Base-by-base conservation (phyloP, 2,797 vertebrate genomes). In the Galagoides demidoff region DNA sequence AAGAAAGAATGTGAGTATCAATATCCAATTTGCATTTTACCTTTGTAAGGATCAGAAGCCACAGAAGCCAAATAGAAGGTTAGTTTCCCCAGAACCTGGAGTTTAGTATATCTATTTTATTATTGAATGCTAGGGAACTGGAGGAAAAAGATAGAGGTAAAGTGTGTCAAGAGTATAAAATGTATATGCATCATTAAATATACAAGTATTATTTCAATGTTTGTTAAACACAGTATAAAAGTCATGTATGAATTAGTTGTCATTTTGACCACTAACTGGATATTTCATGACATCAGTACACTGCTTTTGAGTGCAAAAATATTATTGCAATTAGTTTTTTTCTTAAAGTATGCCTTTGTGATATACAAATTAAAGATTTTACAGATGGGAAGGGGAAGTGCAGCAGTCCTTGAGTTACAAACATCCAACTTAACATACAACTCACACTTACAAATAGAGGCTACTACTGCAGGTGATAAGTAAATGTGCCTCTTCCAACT, bases 41-140 rank as follows among this genome's bases (percentile, higher is more conserved):
- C 17, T 86, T 93, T 95, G 2, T 68, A 95, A 95, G 34, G 16
- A 94, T 64, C 63, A 84, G 29, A 90, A 95, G 39, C 57, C 59
- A 71, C 11, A 81, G 31, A 87, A 61, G 2, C 37, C 64, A 88
- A 52, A 61, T 81, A 90, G 19, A 79, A 93, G 25, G 39, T 77
- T 61, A 17, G 1, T 57, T 73, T n/a, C 25, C 55, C 84, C 7
- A 89, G 85, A 25, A 86, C 11, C 86, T 87, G 49, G 55, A 1
- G 90, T 27, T 92, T 89, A 90, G 8, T 71, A 95, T n/a, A 95
- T n/a, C 86, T 64, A 39, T 81, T 73, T 85, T 95, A 45, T 84
- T 59, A 81, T 37, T 87, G 29, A 59, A 52, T 87, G 29, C 27
- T 64, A 71, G 37, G 7, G 17, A 59, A 96, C 39, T 82, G 25